Evolutionary conservation across 1,140 invertebrate species (phyloP), one percentile per base, ranked within the genome.

Genomic region (Drosophila baimaii): DNA sequence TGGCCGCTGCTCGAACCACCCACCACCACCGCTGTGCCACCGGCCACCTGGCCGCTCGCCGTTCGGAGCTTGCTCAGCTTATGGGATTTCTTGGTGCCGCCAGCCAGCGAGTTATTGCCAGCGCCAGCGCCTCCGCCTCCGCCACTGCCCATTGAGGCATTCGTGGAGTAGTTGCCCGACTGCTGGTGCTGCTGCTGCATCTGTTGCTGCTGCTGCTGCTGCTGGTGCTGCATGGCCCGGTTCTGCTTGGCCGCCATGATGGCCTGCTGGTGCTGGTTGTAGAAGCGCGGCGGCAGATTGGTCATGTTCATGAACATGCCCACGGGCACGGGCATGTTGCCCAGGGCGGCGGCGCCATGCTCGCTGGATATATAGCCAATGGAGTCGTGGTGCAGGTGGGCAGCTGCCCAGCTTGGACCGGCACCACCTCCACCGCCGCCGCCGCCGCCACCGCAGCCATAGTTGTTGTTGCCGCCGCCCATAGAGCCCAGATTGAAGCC

Each of bases 251-350:
- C 88, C 39, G 90, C 92, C 91, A 93, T 94, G 27, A 93, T 90
- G 2, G 93, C 94, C 84, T 95, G 93, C 49, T 93, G 93, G 76
- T 96, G 96, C 78, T 97, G 96, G 82, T 97, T 97, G 77, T 96
- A 97, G 92, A 97, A 98, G 6, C 96, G 92, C 2, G 96, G 96
- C n/a, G 96, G 96, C 35, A 98, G 95, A 63, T 97, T 96, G 9
- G 96, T 95, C 96, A 97, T 97, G 83, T 97, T 97, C 95, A 98
- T 97, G 79, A 98, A 98, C 96, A 98, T 98, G 21, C 97, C 97
- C n/a, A 98, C 95, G 0, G 97, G 97, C 5, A 99, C 97, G 0
- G 98, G 97, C 47, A 97, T 94, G 70, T 95, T 96, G 71, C 95
- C 95, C 82, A 97, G 93, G 12, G 95, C 94, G 1, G 96, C 95